These are phyloP conservation scores for Agelastica alni DNA, from an alignment of 2,888 invertebrate genomes.

Conservation along the genomic window DNA sequence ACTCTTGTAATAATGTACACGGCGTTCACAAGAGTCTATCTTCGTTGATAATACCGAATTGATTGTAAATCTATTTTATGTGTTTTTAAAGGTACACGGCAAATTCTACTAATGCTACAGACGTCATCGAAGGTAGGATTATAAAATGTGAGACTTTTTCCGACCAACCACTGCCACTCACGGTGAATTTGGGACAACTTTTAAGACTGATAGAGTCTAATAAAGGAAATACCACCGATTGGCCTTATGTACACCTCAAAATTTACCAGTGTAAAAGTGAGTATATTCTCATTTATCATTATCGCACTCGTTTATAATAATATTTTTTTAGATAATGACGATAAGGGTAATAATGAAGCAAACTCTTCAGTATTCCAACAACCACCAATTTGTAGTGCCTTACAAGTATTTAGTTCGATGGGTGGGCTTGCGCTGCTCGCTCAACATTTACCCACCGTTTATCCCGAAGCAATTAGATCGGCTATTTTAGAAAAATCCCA, in stretches of 20 bases:
- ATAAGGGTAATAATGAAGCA: slow-evolving; percentile 35
- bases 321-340: slow-evolving; percentile 31
- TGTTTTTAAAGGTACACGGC: slow-evolving; percentile 19
- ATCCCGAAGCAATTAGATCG: slow-evolving; percentile 71
- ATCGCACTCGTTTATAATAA: neutral
- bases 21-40: too few species aligned
- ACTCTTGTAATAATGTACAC: too few species aligned
- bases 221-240: slow-evolving; percentile 50
- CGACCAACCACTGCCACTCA: slow-evolving; percentile 51
- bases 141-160: slow-evolving; percentile 52
- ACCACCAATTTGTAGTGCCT: slow-evolving; percentile 60
- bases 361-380: slow-evolving; percentile 34
- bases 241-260: slow-evolving; percentile 55
- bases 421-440: slow-evolving; percentile 89
- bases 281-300: slow-evolving; percentile 11
- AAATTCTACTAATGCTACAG: slow-evolving; percentile 32
- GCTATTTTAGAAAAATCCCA: slow-evolving; percentile 63
- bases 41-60: too few species aligned
- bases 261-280: slow-evolving; percentile 53
- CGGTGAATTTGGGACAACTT: slow-evolving; percentile 53
- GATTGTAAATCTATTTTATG: too few species aligned
- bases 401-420: slow-evolving; percentile 85
- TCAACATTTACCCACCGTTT: slow-evolving; percentile 84
- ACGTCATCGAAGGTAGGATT: slow-evolving; percentile 50
- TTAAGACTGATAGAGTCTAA: slow-evolving; percentile 51